A percentile compares a stretch with the other conserved stretches of the same genome.
Conservation (phyloP, 2,888 invertebrate genomes). For the Apotomis betuletana region DNA sequence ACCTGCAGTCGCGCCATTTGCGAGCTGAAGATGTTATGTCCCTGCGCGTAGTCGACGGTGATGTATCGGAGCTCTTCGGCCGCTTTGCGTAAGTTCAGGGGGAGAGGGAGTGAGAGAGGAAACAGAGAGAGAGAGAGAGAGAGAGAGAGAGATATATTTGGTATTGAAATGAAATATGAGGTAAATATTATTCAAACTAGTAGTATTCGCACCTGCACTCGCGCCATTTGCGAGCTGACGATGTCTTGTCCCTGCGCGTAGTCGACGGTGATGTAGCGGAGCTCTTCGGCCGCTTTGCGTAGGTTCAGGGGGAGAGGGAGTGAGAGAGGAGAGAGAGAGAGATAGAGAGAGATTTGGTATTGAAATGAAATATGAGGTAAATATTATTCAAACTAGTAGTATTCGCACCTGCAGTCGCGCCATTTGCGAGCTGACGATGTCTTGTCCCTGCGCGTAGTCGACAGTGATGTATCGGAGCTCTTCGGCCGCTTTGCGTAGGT, state of each 20-base stretch:
- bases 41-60: constrained; percentile 91
- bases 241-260: constrained; percentile 89
- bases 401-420: constrained; percentile 74
- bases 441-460: constrained; percentile 89
- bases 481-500: constrained; percentile 94
- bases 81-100: constrained; percentile 88
- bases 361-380: too few species aligned
- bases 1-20: constrained; percentile 78
- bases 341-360: too few species aligned
- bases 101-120: too few species aligned
- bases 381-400: too few species aligned
- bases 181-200: background rate
- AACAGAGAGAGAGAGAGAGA: too few species aligned
- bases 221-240: constrained; percentile 85
- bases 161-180: too few species aligned
- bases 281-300: constrained; percentile 94
- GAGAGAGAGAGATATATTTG: too few species aligned
- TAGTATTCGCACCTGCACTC: constrained; percentile 68
- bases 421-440: constrained; percentile 87
- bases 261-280: constrained; percentile 94
- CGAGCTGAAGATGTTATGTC: constrained; percentile 88
- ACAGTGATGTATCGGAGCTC: constrained; percentile 95
- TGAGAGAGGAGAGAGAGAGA: too few species aligned
- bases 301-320: constrained; percentile 76
- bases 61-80: constrained; percentile 97